A percentile compares a stretch with the other conserved stretches of the same genome.
Conservation (phyloP, 2,797 vertebrate species). For the Percopsis omiscomaycus region DNA sequence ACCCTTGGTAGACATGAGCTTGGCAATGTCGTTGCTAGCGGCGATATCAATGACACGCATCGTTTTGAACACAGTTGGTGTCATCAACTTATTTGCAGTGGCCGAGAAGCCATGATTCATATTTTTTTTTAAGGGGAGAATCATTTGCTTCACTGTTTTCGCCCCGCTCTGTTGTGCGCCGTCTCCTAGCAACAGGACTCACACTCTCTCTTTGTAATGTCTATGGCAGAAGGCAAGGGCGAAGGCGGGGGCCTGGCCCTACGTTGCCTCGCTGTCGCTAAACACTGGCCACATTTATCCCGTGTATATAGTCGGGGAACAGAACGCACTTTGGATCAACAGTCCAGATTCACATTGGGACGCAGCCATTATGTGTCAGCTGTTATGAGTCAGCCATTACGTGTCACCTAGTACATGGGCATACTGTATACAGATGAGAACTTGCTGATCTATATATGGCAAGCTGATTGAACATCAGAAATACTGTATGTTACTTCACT, state of each 20-base stretch:
- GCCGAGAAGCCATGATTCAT: slow-evolving; percentile 59
- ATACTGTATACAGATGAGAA: too few species aligned
- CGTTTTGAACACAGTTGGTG: slow-evolving; percentile 35
- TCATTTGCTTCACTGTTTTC: slow-evolving; percentile 60
- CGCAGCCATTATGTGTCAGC: too few species aligned
- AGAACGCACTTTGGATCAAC: not conserved
- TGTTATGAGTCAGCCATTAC: too few species aligned
- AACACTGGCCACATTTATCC: slow-evolving; percentile 44
- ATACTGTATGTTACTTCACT: too few species aligned
- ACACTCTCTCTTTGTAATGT: slow-evolving; percentile 48
- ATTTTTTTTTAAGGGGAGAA: slow-evolving; percentile 53
- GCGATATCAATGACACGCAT: slow-evolving; percentile 15
- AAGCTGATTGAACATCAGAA: too few species aligned
- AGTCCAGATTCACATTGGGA: not conserved
- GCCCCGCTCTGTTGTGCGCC: slow-evolving; percentile 53
- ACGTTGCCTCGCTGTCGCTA: slow-evolving; percentile 59
- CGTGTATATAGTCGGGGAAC: not conserved
- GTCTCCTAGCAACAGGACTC: slow-evolving; percentile 82
- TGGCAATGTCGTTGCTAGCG: slow-evolving; percentile 10
- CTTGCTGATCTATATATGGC: too few species aligned
- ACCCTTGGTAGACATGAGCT: slow-evolving; percentile 18
- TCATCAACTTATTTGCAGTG: slow-evolving; percentile 50
- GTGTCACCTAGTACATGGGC: too few species aligned
- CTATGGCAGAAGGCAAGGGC: slow-evolving; percentile 54
- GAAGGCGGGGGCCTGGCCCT: slow-evolving; percentile 57